Percentiles rank a stretch among this genome's conserved stretches.
These are phyloP conservation scores for Lycia hirtaria DNA, from an alignment of 2,888 invertebrate species.

Conservation along the genomic window DNA sequence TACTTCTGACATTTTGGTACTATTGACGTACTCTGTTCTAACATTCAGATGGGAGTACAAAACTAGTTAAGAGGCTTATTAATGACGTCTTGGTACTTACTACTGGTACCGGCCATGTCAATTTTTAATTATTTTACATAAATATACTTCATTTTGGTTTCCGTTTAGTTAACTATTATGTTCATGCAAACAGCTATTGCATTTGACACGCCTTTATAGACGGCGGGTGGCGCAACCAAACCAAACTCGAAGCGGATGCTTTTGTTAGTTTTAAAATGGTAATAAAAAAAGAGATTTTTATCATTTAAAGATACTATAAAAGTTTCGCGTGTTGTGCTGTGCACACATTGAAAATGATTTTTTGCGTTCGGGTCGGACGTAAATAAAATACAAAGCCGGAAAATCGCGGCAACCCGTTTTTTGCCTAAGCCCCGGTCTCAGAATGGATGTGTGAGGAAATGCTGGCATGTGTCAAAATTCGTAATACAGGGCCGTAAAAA, in stretches of 20 bases:
- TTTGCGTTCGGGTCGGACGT: conserved; percentile 36
- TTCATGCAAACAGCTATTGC: not conserved
- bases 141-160: not conserved
- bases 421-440: conserved; percentile 49
- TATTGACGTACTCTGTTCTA: no score
- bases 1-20: no score
- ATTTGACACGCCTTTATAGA: not conserved
- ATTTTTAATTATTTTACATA: no score
- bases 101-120: no score
- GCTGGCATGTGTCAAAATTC: conserved; percentile 63
- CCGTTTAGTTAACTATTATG: not conserved
- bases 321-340: conserved; percentile 18
- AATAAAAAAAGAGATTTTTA: conserved; percentile 22
- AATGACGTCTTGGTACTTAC: no score
- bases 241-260: not conserved
- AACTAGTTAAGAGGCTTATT: no score
- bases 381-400: conserved; percentile 55
- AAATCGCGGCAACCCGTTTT: conserved; percentile 48
- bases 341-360: conserved; percentile 33
- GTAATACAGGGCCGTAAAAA: conserved; percentile 43
- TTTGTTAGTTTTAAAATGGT: conserved; percentile 6
- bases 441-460: conserved; percentile 53
- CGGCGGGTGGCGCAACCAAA: not conserved
- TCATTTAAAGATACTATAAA: conserved; percentile 24
- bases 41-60: no score